phyloP scores from a whole-genome alignment of 1,140 invertebrate genomes.

The Drosophila sturtevanti region DNA sequence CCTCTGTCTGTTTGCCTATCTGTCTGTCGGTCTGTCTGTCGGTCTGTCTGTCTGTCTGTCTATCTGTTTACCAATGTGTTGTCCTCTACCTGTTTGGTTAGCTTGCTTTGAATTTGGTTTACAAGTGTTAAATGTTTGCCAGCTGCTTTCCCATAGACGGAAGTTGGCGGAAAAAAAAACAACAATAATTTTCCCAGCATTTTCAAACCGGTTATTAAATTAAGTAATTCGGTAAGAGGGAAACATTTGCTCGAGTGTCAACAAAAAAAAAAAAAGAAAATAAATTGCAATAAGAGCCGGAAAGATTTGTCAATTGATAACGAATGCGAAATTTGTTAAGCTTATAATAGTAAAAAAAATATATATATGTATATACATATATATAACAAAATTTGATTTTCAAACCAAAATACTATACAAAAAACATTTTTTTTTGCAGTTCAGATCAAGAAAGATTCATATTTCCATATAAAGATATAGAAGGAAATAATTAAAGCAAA shows the following conservation, averaged over 20 bases:
- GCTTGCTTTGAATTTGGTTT: conserved; percentile 39
- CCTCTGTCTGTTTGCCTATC: conserved; percentile 17
- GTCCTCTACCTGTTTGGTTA: conserved; percentile 5
- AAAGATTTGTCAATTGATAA: conserved; percentile 3
- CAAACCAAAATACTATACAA: no score
- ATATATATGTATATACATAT: no score
- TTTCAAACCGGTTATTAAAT: conserved; percentile 55
- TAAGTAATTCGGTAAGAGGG: conserved; percentile 22
- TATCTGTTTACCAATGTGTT: not conserved
- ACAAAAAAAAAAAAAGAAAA: not conserved
- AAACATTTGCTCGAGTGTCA: conserved; percentile 1
- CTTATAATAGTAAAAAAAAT: no score
- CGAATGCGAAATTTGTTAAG: not conserved
- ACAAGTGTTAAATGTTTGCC: conserved; percentile 56
- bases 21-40: conserved; percentile 32
- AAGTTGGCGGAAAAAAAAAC: conserved; percentile 24
- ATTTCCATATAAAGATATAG: no score
- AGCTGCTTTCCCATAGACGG: conserved; percentile 59
- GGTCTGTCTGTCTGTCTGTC: conserved; percentile 26
- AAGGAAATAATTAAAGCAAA: not conserved
- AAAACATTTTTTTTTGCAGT: not conserved
- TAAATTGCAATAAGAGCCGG: not conserved
- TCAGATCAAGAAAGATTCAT: not conserved
- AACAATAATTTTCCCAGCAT: conserved; percentile 39
- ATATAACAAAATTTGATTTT: no score